These are phyloP conservation scores for Glyphotaelius pellucidus DNA, from an alignment of 2,888 invertebrate species.

Conservation along the genomic window DNA sequence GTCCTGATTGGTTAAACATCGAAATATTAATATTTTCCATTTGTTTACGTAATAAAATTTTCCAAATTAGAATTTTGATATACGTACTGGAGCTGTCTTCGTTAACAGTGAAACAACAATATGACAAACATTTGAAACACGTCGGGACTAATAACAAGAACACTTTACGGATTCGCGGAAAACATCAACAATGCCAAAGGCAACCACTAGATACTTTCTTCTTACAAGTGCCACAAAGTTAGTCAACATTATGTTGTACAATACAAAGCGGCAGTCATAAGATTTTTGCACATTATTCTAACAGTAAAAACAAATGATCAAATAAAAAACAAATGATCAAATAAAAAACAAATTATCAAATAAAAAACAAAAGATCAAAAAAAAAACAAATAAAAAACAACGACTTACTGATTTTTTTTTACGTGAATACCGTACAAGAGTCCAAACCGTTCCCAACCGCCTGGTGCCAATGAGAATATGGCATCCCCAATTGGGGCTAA, in stretches of 20 bases:
- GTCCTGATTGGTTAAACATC: no score
- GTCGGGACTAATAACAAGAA: not conserved
- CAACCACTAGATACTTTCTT: not conserved
- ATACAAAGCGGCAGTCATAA: not conserved
- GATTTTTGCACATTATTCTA: not conserved
- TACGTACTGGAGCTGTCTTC: not conserved
- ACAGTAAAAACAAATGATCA: not conserved
- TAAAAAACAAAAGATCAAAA: not conserved
- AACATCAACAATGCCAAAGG: not conserved
- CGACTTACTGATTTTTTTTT: not conserved
- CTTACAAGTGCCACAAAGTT: not conserved
- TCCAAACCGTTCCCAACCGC: no score
- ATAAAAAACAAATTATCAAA: not conserved
- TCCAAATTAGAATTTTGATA: not conserved
- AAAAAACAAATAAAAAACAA: no score
- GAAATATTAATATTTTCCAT: no score
- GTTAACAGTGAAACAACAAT: not conserved
- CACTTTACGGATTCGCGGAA: not conserved
- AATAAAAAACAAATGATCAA: not conserved
- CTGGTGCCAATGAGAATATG: no score
- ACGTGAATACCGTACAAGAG: no score
- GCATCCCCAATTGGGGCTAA: no score
- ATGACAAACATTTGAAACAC: no score
- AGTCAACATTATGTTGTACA: not conserved
- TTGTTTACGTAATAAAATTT: not conserved